These are phyloP conservation scores for Andrena chrysosceles DNA, from an alignment of 2,888 invertebrate genomes.

Conservation along the genomic window DNA sequence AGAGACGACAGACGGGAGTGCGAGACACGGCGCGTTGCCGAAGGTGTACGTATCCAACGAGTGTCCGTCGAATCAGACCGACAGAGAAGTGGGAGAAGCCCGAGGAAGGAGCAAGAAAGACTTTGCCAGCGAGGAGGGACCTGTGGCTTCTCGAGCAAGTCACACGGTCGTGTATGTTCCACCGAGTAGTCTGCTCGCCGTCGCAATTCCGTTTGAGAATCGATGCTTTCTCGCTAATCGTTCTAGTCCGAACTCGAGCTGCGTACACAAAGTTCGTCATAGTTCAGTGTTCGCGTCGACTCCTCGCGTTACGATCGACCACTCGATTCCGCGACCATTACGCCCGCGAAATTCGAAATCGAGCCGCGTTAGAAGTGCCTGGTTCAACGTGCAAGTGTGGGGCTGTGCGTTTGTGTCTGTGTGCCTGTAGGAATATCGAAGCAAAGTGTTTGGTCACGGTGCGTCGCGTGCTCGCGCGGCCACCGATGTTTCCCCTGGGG, in stretches of 20 bases:
- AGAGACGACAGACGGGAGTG: slow-evolving; percentile 73
- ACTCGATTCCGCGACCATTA: too few species aligned
- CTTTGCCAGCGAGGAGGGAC: slow-evolving; percentile 68
- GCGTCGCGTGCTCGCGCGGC: slow-evolving; percentile 48
- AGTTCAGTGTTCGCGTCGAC: neutral
- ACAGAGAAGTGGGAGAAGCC: slow-evolving; percentile 53
- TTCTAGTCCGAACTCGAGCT: neutral
- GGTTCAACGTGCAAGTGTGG: too few species aligned
- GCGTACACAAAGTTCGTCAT: neutral
- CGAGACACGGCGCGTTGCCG: slow-evolving; percentile 75
- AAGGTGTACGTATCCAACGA: slow-evolving; percentile 75
- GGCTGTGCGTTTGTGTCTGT: neutral
- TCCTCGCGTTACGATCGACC: too few species aligned
- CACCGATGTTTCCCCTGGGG: slow-evolving; percentile 40
- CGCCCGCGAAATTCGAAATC: slow-evolving; percentile 9
- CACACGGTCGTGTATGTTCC: slow-evolving; percentile 70
- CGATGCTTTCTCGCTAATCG: slow-evolving; percentile 18
- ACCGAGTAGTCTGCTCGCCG: slow-evolving; percentile 54
- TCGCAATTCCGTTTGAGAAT: slow-evolving; percentile 34
- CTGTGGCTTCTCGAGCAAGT: slow-evolving; percentile 75
- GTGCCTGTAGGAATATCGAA: neutral
- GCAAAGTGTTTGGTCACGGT: slow-evolving; percentile 33
- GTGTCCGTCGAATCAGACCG: slow-evolving; percentile 48
- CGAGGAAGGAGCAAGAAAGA: slow-evolving; percentile 58
- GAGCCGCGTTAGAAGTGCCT: neutral